phyloP scores from a whole-genome alignment of 2,888 invertebrate genomes.

The Teleiodes luculella region DNA sequence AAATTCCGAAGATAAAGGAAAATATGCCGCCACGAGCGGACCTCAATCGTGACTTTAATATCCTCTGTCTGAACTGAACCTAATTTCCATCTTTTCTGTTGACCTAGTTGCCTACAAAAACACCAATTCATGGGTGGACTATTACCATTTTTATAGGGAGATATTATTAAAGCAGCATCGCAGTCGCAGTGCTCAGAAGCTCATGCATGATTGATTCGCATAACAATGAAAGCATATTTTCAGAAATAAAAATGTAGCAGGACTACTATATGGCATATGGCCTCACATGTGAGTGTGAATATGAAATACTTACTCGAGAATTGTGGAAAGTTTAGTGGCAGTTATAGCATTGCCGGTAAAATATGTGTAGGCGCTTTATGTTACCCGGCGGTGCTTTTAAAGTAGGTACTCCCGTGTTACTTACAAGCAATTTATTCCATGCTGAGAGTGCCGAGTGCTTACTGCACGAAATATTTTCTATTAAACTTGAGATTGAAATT shows the following conservation, averaged over 20 bases:
- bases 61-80: neutral
- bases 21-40: constrained; percentile 7
- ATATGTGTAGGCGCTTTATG: constrained; percentile 33
- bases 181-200: neutral
- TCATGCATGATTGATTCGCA: no score
- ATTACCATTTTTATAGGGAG: neutral
- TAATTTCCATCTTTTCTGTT: constrained; percentile 4
- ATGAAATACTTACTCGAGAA: constrained; percentile 22
- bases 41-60: constrained; percentile 11
- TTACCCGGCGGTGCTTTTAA: constrained; percentile 37
- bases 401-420: constrained; percentile 13
- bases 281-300: constrained; percentile 9
- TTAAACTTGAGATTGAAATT: constrained; percentile 33
- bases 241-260: neutral
- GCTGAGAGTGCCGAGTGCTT: no score
- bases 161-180: neutral
- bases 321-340: constrained; percentile 27
- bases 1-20: constrained; percentile 12
- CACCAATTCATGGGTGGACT: neutral
- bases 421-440: neutral
- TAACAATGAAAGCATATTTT: neutral
- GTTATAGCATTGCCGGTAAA: constrained; percentile 23
- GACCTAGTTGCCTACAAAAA: constrained; percentile 7
- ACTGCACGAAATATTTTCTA: constrained; percentile 6
- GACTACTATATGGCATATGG: no score